Evolutionary conservation across 2,888 invertebrate species (phyloP).

Genomic region (Calameuta filiformis): DNA sequence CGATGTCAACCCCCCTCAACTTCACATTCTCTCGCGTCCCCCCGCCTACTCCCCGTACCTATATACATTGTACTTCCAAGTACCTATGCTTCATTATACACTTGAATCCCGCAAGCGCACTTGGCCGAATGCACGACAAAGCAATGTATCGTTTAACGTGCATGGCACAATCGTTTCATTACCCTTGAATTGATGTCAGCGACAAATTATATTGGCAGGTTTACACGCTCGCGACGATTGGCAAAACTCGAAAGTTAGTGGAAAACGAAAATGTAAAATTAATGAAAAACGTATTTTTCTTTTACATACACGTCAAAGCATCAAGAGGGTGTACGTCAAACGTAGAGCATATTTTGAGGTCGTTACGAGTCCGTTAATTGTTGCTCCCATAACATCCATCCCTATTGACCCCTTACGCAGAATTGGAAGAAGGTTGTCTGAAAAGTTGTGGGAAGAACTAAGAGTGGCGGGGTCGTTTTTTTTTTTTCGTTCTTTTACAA

Average conservation of each 20-base stretch:
- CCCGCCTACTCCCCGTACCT: neutral
- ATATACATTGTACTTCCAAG: neutral
- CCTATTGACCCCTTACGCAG: neutral
- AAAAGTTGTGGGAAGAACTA: neutral
- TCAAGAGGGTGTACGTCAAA: neutral
- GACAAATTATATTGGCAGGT: slow-evolving; percentile 40
- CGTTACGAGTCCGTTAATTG: neutral
- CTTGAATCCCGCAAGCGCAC: neutral
- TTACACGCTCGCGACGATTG: slow-evolving; percentile 17
- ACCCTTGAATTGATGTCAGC: slow-evolving; percentile 45
- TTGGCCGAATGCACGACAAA: neutral
- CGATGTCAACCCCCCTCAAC: no score
- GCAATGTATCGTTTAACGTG: neutral
- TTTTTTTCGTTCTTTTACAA: slow-evolving; percentile 2
- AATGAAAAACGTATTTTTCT: no score
- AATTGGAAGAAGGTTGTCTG: neutral
- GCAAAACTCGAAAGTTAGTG: neutral
- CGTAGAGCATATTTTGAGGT: neutral
- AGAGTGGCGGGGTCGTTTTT: neutral
- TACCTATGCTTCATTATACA: neutral
- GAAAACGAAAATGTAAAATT: neutral
- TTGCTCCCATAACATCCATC: neutral
- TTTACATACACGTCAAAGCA: neutral
- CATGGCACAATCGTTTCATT: slow-evolving; percentile 44
- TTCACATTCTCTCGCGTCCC: no score